Evolutionary conservation across 2,888 invertebrate species (phyloP).

Genomic region (Andrena camellia): DNA sequence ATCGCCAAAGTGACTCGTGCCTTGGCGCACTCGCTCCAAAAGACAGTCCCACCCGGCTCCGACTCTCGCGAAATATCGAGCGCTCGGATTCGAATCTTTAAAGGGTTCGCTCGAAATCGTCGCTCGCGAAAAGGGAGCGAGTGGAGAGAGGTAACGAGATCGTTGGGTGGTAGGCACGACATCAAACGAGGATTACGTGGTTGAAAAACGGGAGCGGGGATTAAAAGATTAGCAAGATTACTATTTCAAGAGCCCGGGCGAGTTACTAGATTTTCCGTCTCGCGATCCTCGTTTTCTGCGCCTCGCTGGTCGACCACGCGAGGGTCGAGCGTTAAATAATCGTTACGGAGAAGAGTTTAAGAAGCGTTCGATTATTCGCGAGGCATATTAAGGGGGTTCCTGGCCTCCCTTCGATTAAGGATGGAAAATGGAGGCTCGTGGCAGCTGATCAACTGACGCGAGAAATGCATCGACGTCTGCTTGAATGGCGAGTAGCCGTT

Average conservation of each 20-base stretch:
- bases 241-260: constrained; percentile 32
- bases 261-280: constrained; percentile 10
- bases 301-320: background rate
- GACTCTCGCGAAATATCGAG: background rate
- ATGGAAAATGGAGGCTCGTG: constrained; percentile 70
- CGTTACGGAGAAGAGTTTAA: background rate
- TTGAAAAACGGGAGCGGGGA: constrained; percentile 46
- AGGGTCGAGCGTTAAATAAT: background rate
- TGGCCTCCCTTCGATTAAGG: constrained; percentile 74
- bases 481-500: constrained; percentile 53
- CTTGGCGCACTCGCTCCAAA: background rate
- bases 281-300: no score
- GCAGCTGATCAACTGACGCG: constrained; percentile 25
- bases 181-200: constrained; percentile 51
- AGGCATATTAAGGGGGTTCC: no score
- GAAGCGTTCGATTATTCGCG: background rate
- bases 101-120: background rate
- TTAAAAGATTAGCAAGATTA: constrained; percentile 69
- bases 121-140: background rate
- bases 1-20: constrained; percentile 6
- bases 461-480: constrained; percentile 69
- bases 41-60: background rate
- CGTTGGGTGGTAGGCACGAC: background rate
- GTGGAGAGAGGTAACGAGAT: constrained; percentile 2
- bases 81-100: background rate